Evolutionary conservation across 1,140 invertebrate species (phyloP).

Genomic region (Drosophila lini): DNA sequence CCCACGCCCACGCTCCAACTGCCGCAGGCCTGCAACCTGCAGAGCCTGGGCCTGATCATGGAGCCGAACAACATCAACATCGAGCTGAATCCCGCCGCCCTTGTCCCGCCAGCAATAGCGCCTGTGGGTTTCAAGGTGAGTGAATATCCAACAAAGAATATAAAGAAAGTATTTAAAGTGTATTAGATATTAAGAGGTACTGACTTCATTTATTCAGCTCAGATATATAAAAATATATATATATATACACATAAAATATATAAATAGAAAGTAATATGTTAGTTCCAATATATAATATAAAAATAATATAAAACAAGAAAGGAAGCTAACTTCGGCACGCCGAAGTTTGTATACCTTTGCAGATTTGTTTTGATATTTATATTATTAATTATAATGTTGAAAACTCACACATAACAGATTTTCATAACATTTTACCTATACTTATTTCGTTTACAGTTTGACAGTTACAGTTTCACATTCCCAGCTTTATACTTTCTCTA

Average conservation of each 20-base stretch:
- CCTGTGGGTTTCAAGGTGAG: slow-evolving; percentile 60
- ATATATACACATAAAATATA: background rate
- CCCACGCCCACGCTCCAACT: slow-evolving; percentile 69
- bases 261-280: background rate
- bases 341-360: no score
- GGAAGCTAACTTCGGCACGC: no score
- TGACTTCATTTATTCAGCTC: no score
- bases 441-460: no score
- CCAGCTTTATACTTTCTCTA: no score
- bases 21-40: slow-evolving; percentile 67
- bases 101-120: slow-evolving; percentile 11
- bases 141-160: background rate
- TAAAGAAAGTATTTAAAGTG: background rate
- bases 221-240: background rate
- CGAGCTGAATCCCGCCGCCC: slow-evolving; percentile 67
- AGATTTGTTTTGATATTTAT: no score
- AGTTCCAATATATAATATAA: no score
- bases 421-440: no score
- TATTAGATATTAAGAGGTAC: background rate
- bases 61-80: slow-evolving; percentile 74
- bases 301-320: no score
- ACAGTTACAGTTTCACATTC: no score
- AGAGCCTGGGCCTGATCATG: slow-evolving; percentile 73
- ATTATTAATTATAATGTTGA: no score
- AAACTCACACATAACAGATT: no score